Base-by-base conservation (phyloP, 2,797 vertebrate genomes). In the Ara ararauna region DNA sequence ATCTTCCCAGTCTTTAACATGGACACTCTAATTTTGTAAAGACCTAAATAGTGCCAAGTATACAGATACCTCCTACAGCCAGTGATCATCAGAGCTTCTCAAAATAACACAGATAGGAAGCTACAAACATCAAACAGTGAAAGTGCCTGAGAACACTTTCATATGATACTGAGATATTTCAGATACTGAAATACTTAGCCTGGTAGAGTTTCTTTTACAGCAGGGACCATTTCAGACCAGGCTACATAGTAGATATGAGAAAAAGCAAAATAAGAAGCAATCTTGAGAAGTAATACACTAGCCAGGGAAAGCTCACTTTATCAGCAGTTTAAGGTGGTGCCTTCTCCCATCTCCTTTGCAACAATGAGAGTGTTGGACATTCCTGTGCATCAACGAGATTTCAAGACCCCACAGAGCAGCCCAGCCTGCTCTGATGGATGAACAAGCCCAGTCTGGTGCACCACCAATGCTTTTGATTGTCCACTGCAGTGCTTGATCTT, bases 191-290 rank as follows among this genome's bases (percentile, higher is more conserved):
- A 60, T 60, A 36, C 36, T 26, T 60, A 51, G 26, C 21, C 70
- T n/a, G 38, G 8, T 38, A 38, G 73, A 20, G 1, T 16, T 36
- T 3, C 23, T 47, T 24, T 14, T 9, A 4, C 13, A 16, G 44
- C 36, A n/a, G n/a, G 27, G 48, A 26, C 27, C 12, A 0, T 29
- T 61, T 51, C 47, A 80, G 73, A 40, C 32, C 21, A 23, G 0
- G 0, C 1, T 26, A 10, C 15, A 12, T 2, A 8, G 13, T 16
- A 32, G 13, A 3, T 11, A 29, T 51, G 50, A 62, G 48, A 64
- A 89, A 42, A 85, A 19, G 19, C 17, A 56, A n/a, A 60, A 27
- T 2, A 12, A 34, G 44, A 44, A 70, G 27, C 10, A 15, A 21
- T 11, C 45, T 17, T 22, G 11, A 61, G 53, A 75, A 51, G 30